phyloP scores from a whole-genome alignment of 2,113 vertebrate genomes.

The Dipodomys spectabilis region DNA sequence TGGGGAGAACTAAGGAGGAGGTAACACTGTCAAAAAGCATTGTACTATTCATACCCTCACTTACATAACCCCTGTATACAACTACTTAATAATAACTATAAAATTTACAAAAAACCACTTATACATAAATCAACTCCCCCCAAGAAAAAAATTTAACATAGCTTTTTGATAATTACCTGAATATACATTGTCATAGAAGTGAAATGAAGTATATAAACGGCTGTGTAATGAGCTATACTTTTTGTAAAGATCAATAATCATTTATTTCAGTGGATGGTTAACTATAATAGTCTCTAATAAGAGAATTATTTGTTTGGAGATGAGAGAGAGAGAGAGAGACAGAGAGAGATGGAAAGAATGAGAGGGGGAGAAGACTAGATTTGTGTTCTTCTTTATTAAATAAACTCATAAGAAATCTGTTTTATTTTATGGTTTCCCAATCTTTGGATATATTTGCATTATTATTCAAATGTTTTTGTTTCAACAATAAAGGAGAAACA shows the following conservation, averaged over 20 bases:
- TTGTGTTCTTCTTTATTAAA: slow-evolving; percentile 19
- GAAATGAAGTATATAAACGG: background rate
- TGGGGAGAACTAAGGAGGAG: no score
- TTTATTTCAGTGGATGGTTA: background rate
- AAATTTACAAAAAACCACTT: no score
- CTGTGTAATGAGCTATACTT: background rate
- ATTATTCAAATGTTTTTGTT: background rate
- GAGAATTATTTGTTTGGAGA: slow-evolving; percentile 10
- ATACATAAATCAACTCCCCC: no score
- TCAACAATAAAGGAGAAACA: background rate
- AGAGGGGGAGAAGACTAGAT: background rate
- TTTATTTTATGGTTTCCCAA: background rate
- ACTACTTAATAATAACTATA: no score
- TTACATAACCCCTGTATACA: no score
- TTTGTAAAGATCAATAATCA: background rate
- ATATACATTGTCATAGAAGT: background rate
- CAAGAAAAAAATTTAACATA: background rate
- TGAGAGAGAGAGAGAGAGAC: background rate
- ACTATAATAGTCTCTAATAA: background rate
- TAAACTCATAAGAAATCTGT: background rate
- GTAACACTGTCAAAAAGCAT: no score
- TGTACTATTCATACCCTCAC: no score
- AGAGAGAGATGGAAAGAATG: no score
- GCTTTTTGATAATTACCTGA: background rate
- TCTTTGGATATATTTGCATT: background rate